Evolutionary conservation across 2,113 vertebrate species (phyloP).

Genomic region (Urocolius indicus): DNA sequence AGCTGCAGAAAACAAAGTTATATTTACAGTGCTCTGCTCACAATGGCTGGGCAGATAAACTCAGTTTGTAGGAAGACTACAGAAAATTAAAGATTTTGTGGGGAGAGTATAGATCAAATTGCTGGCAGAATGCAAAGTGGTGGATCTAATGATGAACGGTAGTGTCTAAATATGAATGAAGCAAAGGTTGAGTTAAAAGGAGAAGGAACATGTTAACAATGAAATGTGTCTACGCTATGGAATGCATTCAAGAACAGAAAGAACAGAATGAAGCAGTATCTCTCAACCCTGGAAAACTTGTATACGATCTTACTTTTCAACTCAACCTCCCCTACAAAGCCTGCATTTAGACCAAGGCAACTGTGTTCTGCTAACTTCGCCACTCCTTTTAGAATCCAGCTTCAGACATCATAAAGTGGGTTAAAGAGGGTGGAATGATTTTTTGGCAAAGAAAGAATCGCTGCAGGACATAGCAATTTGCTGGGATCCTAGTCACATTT

Average conservation of each 20-base stretch:
- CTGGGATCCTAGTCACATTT: not conserved
- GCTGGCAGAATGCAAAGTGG: not conserved
- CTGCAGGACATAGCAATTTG: not conserved
- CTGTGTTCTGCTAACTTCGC: not conserved
- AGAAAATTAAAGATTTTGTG: not conserved
- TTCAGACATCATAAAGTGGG: not conserved
- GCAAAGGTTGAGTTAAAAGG: not conserved
- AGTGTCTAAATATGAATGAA: not conserved
- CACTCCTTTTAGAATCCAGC: not conserved
- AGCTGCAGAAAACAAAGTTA: not conserved
- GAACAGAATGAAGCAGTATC: not conserved
- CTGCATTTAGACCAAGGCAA: not conserved
- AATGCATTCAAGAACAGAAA: not conserved
- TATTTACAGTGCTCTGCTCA: not conserved
- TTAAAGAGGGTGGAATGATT: not conserved
- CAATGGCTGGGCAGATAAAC: not conserved
- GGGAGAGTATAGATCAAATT: not conserved
- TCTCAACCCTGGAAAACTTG: not conserved
- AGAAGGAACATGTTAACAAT: not conserved
- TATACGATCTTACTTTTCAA: not conserved
- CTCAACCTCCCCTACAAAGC: not conserved
- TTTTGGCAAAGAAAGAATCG: not conserved
- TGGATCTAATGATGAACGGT: not conserved
- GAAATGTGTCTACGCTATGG: not conserved
- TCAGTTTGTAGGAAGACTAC: not conserved